These are phyloP conservation scores for Diglossa cyanea DNA, from an alignment of 2,797 vertebrate genomes.

Conservation along the genomic window DNA sequence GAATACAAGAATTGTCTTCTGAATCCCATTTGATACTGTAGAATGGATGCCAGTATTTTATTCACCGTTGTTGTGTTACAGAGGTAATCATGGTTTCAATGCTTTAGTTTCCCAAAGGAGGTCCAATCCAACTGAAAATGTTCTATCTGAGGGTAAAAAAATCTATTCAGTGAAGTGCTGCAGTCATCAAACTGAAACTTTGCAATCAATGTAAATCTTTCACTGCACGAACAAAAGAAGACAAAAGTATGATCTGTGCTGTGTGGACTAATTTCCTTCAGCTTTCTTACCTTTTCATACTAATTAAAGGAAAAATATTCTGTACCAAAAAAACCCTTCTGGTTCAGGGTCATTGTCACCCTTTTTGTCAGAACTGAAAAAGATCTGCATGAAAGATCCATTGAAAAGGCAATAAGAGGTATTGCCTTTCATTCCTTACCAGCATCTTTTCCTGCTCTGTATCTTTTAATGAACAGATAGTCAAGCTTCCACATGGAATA, in stretches of 20 bases:
- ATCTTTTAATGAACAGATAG: not conserved
- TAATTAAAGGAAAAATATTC: conserved; percentile 7
- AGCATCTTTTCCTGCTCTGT: not conserved
- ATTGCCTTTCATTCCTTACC: not conserved
- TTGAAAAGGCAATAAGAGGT: not conserved
- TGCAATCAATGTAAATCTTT: conserved; percentile 36
- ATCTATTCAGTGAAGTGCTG: conserved; percentile 2
- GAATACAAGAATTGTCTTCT: not conserved
- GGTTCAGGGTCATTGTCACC: not conserved
- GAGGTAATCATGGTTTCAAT: not conserved
- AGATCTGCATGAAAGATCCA: not conserved
- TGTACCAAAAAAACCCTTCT: not conserved
- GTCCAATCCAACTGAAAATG: not conserved
- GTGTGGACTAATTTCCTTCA: not conserved
- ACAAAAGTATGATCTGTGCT: not conserved
- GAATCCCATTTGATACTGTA: not conserved
- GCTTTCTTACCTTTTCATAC: not conserved
- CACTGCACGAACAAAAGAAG: not conserved
- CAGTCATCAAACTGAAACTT: conserved; percentile 25
- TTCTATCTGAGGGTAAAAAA: not conserved
- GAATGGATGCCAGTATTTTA: not conserved
- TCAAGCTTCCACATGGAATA: not conserved
- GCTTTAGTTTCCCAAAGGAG: not conserved
- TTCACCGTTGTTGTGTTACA: not conserved
- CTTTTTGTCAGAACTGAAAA: not conserved